Percentiles rank a stretch among this genome's conserved stretches.
Conservation (phyloP, 2,113 vertebrate genomes). For the Agapornis roseicollis region DNA sequence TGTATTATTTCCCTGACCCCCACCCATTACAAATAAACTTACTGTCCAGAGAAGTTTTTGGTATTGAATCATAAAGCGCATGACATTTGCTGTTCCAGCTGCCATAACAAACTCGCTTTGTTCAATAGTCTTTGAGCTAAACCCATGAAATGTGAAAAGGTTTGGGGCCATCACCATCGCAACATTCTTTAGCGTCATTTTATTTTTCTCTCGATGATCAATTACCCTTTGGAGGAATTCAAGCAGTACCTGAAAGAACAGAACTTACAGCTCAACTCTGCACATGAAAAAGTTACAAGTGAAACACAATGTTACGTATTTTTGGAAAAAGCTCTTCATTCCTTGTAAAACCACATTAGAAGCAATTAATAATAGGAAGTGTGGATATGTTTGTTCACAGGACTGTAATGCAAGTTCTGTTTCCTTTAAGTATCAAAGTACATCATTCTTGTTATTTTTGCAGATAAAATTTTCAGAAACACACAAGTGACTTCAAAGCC, state of each 20-base stretch:
- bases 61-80: constrained; percentile 90
- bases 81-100: constrained; percentile 85
- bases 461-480: background rate
- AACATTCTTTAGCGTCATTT: constrained; percentile 95
- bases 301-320: background rate
- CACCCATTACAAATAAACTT: constrained; percentile 34
- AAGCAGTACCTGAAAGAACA: constrained; percentile 82
- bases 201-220: constrained; percentile 88
- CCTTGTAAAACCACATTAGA: background rate
- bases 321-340: background rate
- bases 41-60: constrained; percentile 95
- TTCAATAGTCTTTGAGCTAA: constrained; percentile 82
- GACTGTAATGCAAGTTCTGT: background rate
- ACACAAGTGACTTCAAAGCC: background rate
- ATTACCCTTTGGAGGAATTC: constrained; percentile 95
- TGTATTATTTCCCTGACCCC: background rate
- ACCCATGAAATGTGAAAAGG: constrained; percentile 90
- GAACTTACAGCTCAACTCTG: background rate
- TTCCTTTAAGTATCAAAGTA: background rate
- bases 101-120: constrained; percentile 90
- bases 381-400: background rate
- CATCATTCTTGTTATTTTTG: background rate
- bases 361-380: background rate
- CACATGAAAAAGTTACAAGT: background rate
- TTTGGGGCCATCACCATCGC: constrained; percentile 98